These are phyloP conservation scores for Trissolcus basalis DNA, from an alignment of 1,140 invertebrate species.

Conservation along the genomic window DNA sequence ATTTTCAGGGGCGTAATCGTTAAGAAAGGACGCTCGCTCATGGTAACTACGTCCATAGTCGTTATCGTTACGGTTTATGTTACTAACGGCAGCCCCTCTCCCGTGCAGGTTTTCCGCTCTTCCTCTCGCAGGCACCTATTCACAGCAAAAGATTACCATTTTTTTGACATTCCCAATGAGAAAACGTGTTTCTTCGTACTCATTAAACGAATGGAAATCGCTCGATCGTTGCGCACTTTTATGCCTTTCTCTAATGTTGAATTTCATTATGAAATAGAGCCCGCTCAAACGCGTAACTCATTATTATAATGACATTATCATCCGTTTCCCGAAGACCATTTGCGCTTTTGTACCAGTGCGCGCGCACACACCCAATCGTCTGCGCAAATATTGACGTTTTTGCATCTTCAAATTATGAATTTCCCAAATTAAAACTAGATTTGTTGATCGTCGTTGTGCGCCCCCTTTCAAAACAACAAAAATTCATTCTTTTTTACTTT, in stretches of 20 bases:
- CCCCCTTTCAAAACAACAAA: too few species aligned
- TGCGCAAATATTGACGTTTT: conserved; percentile 40
- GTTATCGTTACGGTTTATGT: conserved; percentile 77
- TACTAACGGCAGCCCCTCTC: conserved; percentile 64
- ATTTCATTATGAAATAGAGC: conserved; percentile 59
- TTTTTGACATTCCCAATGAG: conserved; percentile 61
- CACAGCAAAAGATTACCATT: conserved; percentile 61
- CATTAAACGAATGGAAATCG: conserved; percentile 61
- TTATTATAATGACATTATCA: conserved; percentile 58
- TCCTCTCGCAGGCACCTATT: conserved; percentile 53
- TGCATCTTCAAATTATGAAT: conserved; percentile 39
- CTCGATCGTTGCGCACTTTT: conserved; percentile 60
- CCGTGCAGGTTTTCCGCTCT: conserved; percentile 61
- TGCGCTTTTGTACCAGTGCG: conserved; percentile 17
- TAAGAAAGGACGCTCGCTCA: conserved; percentile 74
- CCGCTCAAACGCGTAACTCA: conserved; percentile 39
- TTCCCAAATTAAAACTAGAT: conserved; percentile 26
- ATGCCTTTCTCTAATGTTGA: conserved; percentile 49
- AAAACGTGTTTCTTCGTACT: conserved; percentile 59
- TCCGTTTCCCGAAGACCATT: conserved; percentile 25
- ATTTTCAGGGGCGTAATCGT: conserved; percentile 76
- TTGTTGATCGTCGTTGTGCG: not conserved
- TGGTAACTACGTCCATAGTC: conserved; percentile 76
- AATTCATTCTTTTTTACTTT: not conserved
- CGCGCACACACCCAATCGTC: conserved; percentile 31